A percentile compares a stretch with the other conserved stretches of the same genome.
These are phyloP conservation scores for Metalampra italica DNA, from an alignment of 2,888 invertebrate species.

Conservation along the genomic window DNA sequence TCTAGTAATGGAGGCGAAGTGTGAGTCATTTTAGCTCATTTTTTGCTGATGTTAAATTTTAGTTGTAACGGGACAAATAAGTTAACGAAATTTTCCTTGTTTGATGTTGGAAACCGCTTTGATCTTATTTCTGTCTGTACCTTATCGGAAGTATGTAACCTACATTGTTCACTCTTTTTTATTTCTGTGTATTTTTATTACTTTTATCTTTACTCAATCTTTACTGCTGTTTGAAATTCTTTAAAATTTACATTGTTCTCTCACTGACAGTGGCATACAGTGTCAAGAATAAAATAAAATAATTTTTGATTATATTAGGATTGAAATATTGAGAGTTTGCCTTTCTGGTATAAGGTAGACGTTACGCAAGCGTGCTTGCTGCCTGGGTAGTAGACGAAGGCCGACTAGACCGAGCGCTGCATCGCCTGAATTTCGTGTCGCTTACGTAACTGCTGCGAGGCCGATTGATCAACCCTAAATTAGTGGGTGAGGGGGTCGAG, in stretches of 20 bases:
- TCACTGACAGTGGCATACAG: no score
- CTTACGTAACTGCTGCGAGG: slow-evolving; percentile 61
- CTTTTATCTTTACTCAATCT: no score
- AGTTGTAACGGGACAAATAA: slow-evolving; percentile 12
- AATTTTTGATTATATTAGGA: no score
- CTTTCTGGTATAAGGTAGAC: no score
- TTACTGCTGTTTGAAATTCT: no score
- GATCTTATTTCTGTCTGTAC: neutral
- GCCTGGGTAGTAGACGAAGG: neutral
- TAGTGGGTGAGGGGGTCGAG: slow-evolving; percentile 60
- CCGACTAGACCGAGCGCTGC: neutral
- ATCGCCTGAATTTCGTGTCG: slow-evolving; percentile 36
- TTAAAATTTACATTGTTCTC: no score
- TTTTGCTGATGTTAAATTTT: slow-evolving; percentile 14
- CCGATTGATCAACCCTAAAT: slow-evolving; percentile 78
- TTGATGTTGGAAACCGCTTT: neutral
- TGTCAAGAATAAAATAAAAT: no score
- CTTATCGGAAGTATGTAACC: neutral
- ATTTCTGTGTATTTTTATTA: no score
- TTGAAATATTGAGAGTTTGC: no score
- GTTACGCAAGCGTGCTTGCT: neutral
- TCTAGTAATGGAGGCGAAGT: neutral
- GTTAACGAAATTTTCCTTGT: slow-evolving; percentile 7
- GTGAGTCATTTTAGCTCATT: slow-evolving; percentile 6
- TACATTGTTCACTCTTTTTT: no score